Percentiles rank a stretch among this genome's conserved stretches.
Conservation (phyloP, 2,888 invertebrate genomes). For the Eledone cirrhosa region DNA sequence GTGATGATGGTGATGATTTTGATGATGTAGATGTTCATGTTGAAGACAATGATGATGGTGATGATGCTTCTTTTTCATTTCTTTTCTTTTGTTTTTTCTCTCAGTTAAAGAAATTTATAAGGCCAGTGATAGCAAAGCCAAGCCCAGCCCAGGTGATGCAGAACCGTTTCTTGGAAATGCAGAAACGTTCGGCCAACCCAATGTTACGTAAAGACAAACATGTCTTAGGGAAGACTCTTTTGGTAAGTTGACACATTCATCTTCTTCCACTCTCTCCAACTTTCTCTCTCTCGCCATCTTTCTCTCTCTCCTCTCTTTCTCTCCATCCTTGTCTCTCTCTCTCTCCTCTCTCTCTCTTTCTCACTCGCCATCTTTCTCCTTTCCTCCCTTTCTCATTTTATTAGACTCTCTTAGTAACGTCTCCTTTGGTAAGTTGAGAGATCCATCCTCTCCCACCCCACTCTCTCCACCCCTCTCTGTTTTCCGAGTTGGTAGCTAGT, state of each 20-base stretch:
- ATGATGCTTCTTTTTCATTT: too few relatives aligned
- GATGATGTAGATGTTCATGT: too few relatives aligned
- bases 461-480: neutral
- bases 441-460: neutral
- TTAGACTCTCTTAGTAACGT: neutral
- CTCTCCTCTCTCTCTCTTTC: neutral
- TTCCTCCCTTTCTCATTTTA: neutral
- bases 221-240: neutral
- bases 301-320: neutral
- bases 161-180: conserved; percentile 60
- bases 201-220: neutral
- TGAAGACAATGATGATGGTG: too few relatives aligned
- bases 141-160: conserved; percentile 65
- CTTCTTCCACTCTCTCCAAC: neutral
- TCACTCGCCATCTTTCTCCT: neutral
- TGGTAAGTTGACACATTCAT: neutral
- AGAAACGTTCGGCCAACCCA: conserved; percentile 40
- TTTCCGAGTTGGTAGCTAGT: too few relatives aligned
- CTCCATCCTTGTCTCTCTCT: neutral
- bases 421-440: neutral
- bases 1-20: too few relatives aligned
- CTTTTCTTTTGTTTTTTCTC: conserved; percentile 21
- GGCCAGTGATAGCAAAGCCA: conserved; percentile 42
- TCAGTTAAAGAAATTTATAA: conserved; percentile 35
- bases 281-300: neutral